These are phyloP conservation scores for Bufotes viridis DNA, from an alignment of 2,797 vertebrate genomes.

Conservation along the genomic window DNA sequence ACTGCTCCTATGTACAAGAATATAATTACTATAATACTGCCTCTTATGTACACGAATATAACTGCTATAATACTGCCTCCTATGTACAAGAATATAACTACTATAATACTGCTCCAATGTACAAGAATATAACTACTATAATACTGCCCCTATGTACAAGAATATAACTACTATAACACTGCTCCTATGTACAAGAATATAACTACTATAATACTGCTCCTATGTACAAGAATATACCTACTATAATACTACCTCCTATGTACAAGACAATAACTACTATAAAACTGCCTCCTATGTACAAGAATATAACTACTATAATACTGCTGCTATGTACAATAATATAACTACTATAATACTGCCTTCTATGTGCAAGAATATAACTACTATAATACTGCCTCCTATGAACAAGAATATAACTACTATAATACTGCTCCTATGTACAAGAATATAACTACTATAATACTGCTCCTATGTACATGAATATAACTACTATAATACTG, in stretches of 20 bases:
- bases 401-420: background rate
- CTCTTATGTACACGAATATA: background rate
- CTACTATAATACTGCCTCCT: background rate
- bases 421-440: background rate
- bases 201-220: background rate
- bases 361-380: background rate
- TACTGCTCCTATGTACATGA: background rate
- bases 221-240: constrained; percentile 1
- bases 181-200: too few relatives aligned
- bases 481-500: constrained; percentile 10
- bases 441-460: constrained; percentile 2
- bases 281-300: background rate
- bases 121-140: too few relatives aligned
- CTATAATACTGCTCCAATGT: too few relatives aligned
- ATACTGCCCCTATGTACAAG: too few relatives aligned
- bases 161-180: too few relatives aligned
- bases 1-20: background rate
- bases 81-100: constrained; percentile 2
- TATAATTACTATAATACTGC: too few relatives aligned
- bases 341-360: background rate
- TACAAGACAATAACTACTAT: background rate
- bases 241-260: background rate
- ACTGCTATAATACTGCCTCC: background rate
- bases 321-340: background rate
- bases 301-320: constrained; percentile 16